These are phyloP conservation scores for Salvelinus fontinalis DNA, from an alignment of 2,113 vertebrate species.

Conservation along the genomic window DNA sequence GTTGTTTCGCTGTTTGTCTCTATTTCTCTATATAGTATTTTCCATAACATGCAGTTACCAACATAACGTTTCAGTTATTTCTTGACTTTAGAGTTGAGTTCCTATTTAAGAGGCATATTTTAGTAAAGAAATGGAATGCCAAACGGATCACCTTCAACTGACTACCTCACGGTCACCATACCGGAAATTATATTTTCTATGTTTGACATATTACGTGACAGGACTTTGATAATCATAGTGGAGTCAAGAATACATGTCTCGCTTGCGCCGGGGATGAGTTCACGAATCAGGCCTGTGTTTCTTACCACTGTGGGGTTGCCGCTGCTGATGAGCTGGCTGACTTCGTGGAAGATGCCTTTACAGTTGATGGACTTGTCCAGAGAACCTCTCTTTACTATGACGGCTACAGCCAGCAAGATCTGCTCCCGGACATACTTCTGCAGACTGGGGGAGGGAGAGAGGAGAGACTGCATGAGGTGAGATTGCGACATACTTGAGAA, in stretches of 20 bases:
- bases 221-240: no score
- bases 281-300: slow-evolving; percentile 2
- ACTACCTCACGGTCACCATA: no score
- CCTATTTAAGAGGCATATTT: no score
- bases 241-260: not conserved
- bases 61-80: no score
- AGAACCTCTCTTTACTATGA: slow-evolving; percentile 96
- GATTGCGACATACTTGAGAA: not conserved
- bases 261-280: not conserved
- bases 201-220: no score
- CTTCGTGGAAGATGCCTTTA: slow-evolving; percentile 97
- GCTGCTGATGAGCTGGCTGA: slow-evolving; percentile 96
- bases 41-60: no score
- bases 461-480: not conserved
- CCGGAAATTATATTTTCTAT: no score
- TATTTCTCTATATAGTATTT: no score
- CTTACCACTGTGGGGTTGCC: slow-evolving; percentile 97
- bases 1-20: no score
- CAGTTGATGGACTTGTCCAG: slow-evolving; percentile 97
- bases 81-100: no score
- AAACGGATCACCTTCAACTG: no score
- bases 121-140: no score
- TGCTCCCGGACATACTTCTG: slow-evolving; percentile 98
- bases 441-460: slow-evolving; percentile 74
- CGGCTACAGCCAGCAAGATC: slow-evolving; percentile 94